phyloP scores from a whole-genome alignment of 2,113 vertebrate genomes.

The Paracanthobrama guichenoti region DNA sequence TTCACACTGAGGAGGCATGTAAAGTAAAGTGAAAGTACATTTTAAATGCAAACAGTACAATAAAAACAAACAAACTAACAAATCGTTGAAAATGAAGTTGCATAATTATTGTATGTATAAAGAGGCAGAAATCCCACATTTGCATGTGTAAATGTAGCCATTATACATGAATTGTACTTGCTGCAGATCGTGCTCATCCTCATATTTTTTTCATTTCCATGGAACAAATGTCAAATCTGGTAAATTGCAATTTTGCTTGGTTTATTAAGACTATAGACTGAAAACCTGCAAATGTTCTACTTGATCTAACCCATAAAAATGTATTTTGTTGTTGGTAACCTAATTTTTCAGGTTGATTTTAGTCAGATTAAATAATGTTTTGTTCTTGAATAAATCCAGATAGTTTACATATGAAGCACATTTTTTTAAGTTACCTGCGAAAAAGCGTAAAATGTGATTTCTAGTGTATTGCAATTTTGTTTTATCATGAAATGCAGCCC shows the following conservation, averaged over 20 bases:
- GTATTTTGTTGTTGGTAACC: neutral
- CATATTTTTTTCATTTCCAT: neutral
- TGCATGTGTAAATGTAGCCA: neutral
- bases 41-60: neutral
- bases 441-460: neutral
- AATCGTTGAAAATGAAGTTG: neutral
- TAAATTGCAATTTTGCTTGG: neutral
- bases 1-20: neutral
- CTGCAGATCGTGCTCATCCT: neutral
- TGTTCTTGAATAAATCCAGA: neutral
- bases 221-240: neutral
- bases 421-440: neutral
- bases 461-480: neutral
- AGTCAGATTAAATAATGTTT: neutral
- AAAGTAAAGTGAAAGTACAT: neutral
- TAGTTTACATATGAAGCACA: neutral
- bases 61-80: neutral
- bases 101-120: neutral
- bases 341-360: neutral
- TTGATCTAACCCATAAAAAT: neutral
- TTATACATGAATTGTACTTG: neutral
- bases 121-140: neutral
- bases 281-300: neutral
- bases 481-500: neutral
- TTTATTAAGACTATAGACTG: neutral